These are phyloP conservation scores for Xyrauchen texanus DNA, from an alignment of 2,113 vertebrate species.

Conservation along the genomic window DNA sequence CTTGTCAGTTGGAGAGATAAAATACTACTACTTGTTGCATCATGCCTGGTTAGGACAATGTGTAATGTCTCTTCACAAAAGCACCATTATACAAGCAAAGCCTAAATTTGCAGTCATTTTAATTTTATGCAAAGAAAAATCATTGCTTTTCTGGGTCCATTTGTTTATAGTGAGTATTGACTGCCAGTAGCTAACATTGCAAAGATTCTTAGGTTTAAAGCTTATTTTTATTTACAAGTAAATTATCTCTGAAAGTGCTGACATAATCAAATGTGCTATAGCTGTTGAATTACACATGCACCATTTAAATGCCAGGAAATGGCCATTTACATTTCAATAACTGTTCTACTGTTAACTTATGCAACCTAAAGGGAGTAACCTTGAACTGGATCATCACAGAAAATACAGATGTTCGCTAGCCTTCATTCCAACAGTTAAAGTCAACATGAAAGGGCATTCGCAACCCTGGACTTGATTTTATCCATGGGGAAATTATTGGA, in stretches of 20 bases:
- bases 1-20: too few relatives aligned
- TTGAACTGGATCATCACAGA: not conserved
- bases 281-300: not conserved
- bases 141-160: not conserved
- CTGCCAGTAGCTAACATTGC: not conserved
- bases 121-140: too few relatives aligned
- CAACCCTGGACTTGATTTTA: not conserved
- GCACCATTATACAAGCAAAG: too few relatives aligned
- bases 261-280: constrained; percentile 6
- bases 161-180: constrained; percentile 7
- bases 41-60: too few relatives aligned
- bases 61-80: too few relatives aligned
- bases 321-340: too few relatives aligned
- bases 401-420: not conserved
- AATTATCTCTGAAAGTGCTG: not conserved
- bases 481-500: too few relatives aligned
- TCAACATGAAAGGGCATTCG: not conserved
- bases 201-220: not conserved
- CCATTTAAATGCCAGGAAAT: constrained; percentile 3
- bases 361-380: too few relatives aligned
- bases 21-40: too few relatives aligned
- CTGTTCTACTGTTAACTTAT: too few relatives aligned
- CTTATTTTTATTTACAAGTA: constrained; percentile 3
- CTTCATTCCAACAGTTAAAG: not conserved
- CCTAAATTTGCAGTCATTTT: too few relatives aligned